Percentiles rank a stretch among this genome's conserved stretches.
Conservation (phyloP, 1,140 invertebrate genomes). For the Bombus sibiricus region DNA sequence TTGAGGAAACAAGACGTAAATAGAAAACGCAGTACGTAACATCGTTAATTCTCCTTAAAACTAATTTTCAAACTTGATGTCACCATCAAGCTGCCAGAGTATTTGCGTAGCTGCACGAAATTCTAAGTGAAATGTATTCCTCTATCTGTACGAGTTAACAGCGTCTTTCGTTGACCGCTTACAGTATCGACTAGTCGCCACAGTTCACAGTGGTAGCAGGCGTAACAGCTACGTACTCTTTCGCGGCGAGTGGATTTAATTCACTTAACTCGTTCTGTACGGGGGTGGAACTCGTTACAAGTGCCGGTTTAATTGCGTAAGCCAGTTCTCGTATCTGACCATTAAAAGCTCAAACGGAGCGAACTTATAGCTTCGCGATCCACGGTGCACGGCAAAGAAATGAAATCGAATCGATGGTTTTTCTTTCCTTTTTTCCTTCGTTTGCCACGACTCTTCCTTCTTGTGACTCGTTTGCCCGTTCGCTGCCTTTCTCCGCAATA, state of each 20-base stretch:
- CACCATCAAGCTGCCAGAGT: too few species aligned
- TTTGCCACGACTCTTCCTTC: neutral
- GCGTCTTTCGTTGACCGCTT: constrained; percentile 57
- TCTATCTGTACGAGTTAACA: constrained; percentile 64
- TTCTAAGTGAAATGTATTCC: constrained; percentile 24
- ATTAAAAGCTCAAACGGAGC: constrained; percentile 64
- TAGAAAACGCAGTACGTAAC: too few species aligned
- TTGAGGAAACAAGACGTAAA: neutral
- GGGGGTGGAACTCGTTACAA: constrained; percentile 67
- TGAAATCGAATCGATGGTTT: constrained; percentile 52
- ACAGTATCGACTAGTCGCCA: constrained; percentile 25
- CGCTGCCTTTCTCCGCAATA: neutral
- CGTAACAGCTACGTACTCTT: neutral
- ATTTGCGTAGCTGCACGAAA: constrained; percentile 3
- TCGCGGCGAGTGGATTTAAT: constrained; percentile 66
- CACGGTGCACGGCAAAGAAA: constrained; percentile 31
- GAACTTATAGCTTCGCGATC: constrained; percentile 28
- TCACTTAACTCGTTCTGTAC: constrained; percentile 69
- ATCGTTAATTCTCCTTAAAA: neutral
- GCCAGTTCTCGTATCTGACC: constrained; percentile 53
- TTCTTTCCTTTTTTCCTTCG: neutral
- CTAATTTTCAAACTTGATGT: neutral
- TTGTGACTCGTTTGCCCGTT: too few species aligned
- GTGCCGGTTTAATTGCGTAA: constrained; percentile 73
- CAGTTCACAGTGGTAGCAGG: neutral